These are phyloP conservation scores for Sebastes flavidus DNA, from an alignment of 2,797 vertebrate genomes.

Conservation along the genomic window DNA sequence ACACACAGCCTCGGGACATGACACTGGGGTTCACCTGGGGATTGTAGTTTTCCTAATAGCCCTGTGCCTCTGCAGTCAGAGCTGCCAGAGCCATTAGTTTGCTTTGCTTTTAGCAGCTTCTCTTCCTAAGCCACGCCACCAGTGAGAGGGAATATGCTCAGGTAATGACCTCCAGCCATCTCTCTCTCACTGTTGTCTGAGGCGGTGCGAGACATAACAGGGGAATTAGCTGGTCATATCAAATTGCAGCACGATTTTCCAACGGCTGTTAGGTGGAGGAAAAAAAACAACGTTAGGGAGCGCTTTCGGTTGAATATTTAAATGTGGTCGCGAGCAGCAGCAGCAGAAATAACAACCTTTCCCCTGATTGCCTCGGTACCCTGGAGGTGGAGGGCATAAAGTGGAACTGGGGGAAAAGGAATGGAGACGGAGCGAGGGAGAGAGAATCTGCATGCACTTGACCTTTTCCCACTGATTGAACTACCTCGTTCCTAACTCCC, in stretches of 20 bases:
- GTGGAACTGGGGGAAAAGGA: slow-evolving; percentile 47
- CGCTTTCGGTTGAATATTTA: slow-evolving; percentile 72
- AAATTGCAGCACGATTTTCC: slow-evolving; percentile 50
- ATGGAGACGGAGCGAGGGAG: slow-evolving; percentile 45
- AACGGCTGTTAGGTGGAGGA: slow-evolving; percentile 19
- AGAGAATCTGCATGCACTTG: slow-evolving; percentile 79
- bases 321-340: slow-evolving; percentile 64
- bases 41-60: slow-evolving; percentile 81
- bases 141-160: slow-evolving; percentile 56
- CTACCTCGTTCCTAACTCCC: slow-evolving; percentile 71
- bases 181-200: slow-evolving; percentile 56
- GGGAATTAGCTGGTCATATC: slow-evolving; percentile 60
- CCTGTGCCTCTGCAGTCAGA: slow-evolving; percentile 61
- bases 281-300: neutral
- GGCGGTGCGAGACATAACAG: slow-evolving; percentile 51
- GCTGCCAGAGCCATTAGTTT: slow-evolving; percentile 70
- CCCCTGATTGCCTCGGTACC: slow-evolving; percentile 70
- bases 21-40: slow-evolving; percentile 73
- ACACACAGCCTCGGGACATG: slow-evolving; percentile 71
- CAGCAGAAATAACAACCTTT: slow-evolving; percentile 76
- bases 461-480: slow-evolving; percentile 83
- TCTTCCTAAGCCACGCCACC: slow-evolving; percentile 44
- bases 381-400: slow-evolving; percentile 52
- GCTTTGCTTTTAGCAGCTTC: slow-evolving; percentile 69
- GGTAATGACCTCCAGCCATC: slow-evolving; percentile 68